Percentiles rank a stretch among this genome's conserved stretches.
Conservation (phyloP, 2,113 vertebrate species). For the Girardinichthys multiradiatus region DNA sequence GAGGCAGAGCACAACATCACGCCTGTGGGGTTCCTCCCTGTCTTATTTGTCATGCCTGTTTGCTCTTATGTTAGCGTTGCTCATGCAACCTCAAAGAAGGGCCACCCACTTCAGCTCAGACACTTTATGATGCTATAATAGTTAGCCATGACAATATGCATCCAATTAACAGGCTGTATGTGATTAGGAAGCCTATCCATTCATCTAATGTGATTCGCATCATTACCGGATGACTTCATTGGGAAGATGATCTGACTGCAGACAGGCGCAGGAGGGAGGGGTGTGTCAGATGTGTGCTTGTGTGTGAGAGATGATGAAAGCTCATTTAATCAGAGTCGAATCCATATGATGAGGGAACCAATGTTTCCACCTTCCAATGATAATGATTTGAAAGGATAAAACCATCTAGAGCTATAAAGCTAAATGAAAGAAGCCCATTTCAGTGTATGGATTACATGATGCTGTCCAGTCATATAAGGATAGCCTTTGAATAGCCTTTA, state of each 20-base stretch:
- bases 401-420: constrained; percentile 40
- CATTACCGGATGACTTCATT: constrained; percentile 71
- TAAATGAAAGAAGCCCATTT: constrained; percentile 39
- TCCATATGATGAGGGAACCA: constrained; percentile 57
- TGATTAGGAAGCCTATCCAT: constrained; percentile 73
- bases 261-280: constrained; percentile 24
- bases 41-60: constrained; percentile 65
- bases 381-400: constrained; percentile 68
- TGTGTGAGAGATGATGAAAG: constrained; percentile 49
- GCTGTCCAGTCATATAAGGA: constrained; percentile 27
- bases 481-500: constrained; percentile 23
- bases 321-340: constrained; percentile 64
- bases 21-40: constrained; percentile 39
- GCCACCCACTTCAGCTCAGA: constrained; percentile 34
- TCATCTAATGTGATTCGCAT: constrained; percentile 73
- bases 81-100: constrained; percentile 54
- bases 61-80: constrained; percentile 48
- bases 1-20: constrained; percentile 1
- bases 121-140: constrained; percentile 71
- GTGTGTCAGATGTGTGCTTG: constrained; percentile 12
- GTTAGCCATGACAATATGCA: constrained; percentile 75
- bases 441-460: constrained; percentile 16
- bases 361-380: constrained; percentile 63
- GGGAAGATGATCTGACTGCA: constrained; percentile 64
- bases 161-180: constrained; percentile 78